Evolutionary conservation across 1,140 invertebrate genomes (phyloP), one percentile per base, ranked within the genome.

Genomic region (Diachasmimorpha longicaudata): DNA sequence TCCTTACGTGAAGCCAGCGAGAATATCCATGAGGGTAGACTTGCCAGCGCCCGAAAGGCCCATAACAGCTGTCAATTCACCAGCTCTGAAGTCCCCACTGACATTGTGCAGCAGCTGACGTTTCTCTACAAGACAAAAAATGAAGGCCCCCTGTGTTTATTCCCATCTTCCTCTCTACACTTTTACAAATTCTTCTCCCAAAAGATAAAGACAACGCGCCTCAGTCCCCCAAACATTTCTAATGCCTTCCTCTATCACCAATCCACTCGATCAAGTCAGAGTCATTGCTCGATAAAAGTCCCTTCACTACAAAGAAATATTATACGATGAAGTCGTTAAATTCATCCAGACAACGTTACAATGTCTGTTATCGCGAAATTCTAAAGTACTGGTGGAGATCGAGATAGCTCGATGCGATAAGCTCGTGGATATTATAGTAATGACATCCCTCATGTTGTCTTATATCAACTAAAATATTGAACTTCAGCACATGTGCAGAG

Each of bases 11-110:
- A 94, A 95, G 74, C 94, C 94, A 6, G 94, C 92, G 42, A 95
- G 86, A 76, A 95, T 93, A 80, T 96, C 94, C 76, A 95, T 90
- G 19, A 95, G 87, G 0, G 95, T 95, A 14, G 94, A 95, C 87
- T 97, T 97, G 14, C 96, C 96, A 21, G 95, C 95, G 11, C 96
- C 96, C 0, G 95, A 96, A 0, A 95, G 95, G 8, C 96, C 95
- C 94, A 96, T 95, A 69, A 94, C 95, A 31, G 94, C 94, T 0
- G 93, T 94, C 71, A 96, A 83, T 90, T 94, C 91, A 0, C 93
- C 92, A 0, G 91, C 89, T 76, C 89, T 88, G 81, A 93, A 92
- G 44, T 90, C 89, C 0, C 93, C 93, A 78, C 88, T 91, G 4
- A 93, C 80, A 10, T 89, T 89, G 52, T 91, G 88, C 23, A 95